These are phyloP conservation scores for Cirrhinus mrigala DNA, from an alignment of 2,797 vertebrate species.

Conservation along the genomic window DNA sequence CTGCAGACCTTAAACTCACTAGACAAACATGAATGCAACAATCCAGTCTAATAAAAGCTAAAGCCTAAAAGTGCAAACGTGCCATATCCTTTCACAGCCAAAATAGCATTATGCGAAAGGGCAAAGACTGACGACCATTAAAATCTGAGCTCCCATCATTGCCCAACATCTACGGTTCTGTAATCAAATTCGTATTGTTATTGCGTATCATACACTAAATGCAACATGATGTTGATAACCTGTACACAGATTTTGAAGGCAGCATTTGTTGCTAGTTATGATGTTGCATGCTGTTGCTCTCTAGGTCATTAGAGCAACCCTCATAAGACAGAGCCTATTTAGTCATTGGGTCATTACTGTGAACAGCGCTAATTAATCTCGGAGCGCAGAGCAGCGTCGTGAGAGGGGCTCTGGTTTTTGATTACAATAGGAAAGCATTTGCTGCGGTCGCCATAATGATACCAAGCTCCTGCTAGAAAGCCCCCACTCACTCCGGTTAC, in stretches of 20 bases:
- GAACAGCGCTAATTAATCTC: slow-evolving; percentile 80
- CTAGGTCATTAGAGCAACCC: slow-evolving; percentile 56
- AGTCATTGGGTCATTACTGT: slow-evolving; percentile 74
- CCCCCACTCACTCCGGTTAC: slow-evolving; percentile 71
- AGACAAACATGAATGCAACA: not conserved
- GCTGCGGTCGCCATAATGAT: slow-evolving; percentile 79
- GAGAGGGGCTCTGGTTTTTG: slow-evolving; percentile 73
- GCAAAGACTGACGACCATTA: not conserved
- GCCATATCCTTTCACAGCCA: slow-evolving; percentile 12
- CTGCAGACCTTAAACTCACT: slow-evolving; percentile 75
- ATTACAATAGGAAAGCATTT: slow-evolving; percentile 85
- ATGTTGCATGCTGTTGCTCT: slow-evolving; percentile 35
- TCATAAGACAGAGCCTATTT: slow-evolving; percentile 66
- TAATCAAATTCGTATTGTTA: not conserved
- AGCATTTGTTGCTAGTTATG: slow-evolving; percentile 34
- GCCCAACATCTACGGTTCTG: not conserved
- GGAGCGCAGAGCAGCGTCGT: slow-evolving; percentile 67
- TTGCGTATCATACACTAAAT: slow-evolving; percentile 12
- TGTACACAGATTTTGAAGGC: slow-evolving; percentile 30
- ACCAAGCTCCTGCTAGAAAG: slow-evolving; percentile 65
- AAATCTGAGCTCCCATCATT: not conserved
- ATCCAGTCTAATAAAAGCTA: slow-evolving; percentile 49
- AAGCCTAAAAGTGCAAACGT: slow-evolving; percentile 62
- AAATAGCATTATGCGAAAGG: not conserved
- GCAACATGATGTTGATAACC: slow-evolving; percentile 32